Evolutionary conservation across 1,140 invertebrate species (phyloP).

Genomic region (Euwallacea fornicatus): DNA sequence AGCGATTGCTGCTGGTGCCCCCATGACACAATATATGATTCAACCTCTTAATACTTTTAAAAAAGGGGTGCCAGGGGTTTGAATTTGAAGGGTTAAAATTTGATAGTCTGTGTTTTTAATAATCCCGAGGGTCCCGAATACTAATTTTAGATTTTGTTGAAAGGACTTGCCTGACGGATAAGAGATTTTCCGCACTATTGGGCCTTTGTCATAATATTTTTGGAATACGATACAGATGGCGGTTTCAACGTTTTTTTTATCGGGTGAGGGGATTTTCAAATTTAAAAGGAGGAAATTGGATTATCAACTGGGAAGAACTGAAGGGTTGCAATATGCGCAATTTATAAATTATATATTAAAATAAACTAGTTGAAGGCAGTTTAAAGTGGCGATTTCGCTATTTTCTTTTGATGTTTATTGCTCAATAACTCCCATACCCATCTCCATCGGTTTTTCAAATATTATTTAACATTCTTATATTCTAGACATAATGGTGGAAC

Average conservation of each 20-base stretch:
- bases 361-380: no score
- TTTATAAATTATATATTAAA: no score
- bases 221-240: conserved; percentile 28
- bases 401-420: no score
- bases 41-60: conserved; percentile 33
- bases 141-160: conserved; percentile 21
- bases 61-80: conserved; percentile 6
- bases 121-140: conserved; percentile 23
- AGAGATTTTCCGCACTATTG: conserved; percentile 30
- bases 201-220: conserved; percentile 31
- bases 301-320: no score
- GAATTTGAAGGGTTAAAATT: conserved; percentile 29
- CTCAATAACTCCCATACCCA: no score
- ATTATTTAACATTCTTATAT: no score
- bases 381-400: no score
- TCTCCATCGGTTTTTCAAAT: no score
- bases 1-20: conserved; percentile 20
- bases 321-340: no score
- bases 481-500: no score
- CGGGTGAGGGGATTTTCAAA: no score
- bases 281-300: no score
- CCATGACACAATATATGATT: conserved; percentile 24
- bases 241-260: neutral
- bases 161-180: neutral
- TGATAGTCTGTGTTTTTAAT: conserved; percentile 28